A percentile compares a stretch with the other conserved stretches of the same genome.
Conservation (phyloP, 2,113 vertebrate species). For the Connochaetes taurinus region DNA sequence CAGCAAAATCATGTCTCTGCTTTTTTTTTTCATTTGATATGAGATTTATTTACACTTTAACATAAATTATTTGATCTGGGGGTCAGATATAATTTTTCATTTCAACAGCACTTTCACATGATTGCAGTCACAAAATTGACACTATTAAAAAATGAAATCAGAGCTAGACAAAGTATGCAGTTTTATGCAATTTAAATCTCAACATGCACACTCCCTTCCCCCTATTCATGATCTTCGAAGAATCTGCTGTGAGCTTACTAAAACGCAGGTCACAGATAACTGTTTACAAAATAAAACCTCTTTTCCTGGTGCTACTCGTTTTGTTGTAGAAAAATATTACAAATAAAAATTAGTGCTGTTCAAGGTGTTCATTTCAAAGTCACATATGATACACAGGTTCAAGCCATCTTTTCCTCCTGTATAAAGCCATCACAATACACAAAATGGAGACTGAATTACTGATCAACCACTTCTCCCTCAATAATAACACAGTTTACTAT, state of each 20-base stretch:
- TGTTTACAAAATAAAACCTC: conserved; percentile 77
- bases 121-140: conserved; percentile 72
- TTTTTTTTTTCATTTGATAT: conserved; percentile 39
- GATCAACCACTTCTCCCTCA: not conserved
- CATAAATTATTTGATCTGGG: conserved; percentile 59
- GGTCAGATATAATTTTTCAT: conserved; percentile 55
- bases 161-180: conserved; percentile 58
- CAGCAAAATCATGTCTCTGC: not conserved
- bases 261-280: conserved; percentile 47
- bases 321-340: conserved; percentile 59
- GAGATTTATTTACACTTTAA: conserved; percentile 75
- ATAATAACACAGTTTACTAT: not conserved
- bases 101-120: conserved; percentile 73
- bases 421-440: not conserved
- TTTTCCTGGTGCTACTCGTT: conserved; percentile 60
- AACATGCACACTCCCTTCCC: conserved; percentile 50
- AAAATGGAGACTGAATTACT: not conserved
- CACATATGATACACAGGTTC: not conserved
- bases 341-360: conserved; percentile 50
- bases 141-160: conserved; percentile 74
- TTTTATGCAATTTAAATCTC: conserved; percentile 38
- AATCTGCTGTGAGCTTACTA: conserved; percentile 46
- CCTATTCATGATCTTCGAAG: not conserved
- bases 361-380: conserved; percentile 43
- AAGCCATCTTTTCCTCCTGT: not conserved